Evolutionary conservation across 1,140 invertebrate species (phyloP).

Genomic region (Ditylenchus dipsaci): DNA sequence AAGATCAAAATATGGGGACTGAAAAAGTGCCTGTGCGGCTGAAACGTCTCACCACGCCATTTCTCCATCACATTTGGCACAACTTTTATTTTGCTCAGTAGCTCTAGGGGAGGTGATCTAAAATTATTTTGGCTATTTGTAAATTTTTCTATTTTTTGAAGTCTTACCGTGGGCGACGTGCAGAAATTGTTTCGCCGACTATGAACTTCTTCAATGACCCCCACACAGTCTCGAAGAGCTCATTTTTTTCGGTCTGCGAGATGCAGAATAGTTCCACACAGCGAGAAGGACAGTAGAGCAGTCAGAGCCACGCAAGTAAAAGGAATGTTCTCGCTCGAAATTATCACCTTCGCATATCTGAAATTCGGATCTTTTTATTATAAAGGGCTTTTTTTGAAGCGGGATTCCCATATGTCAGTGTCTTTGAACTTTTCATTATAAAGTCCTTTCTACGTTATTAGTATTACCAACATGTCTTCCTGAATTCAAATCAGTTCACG

Average conservation of each 20-base stretch:
- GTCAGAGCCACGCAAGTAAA: conserved; percentile 65
- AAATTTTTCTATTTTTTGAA: too few relatives aligned
- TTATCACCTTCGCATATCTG: conserved; percentile 65
- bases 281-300: conserved; percentile 64
- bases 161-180: conserved; percentile 13
- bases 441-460: too few relatives aligned
- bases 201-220: conserved; percentile 45
- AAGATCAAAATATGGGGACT: too few relatives aligned
- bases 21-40: too few relatives aligned
- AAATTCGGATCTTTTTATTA: conserved; percentile 5
- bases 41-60: conserved; percentile 42
- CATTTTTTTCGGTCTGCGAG: conserved; percentile 62
- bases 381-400: neutral
- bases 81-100: conserved; percentile 33
- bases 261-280: conserved; percentile 53
- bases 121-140: neutral
- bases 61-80: conserved; percentile 50
- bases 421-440: too few relatives aligned
- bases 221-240: conserved; percentile 60
- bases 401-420: too few relatives aligned
- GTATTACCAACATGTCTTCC: too few relatives aligned
- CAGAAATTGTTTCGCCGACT: conserved; percentile 22
- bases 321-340: conserved; percentile 65
- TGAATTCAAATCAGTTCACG: too few relatives aligned
- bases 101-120: conserved; percentile 9